Evolutionary conservation across 2,888 invertebrate species (phyloP).

Genomic region (Galeopsomyia nigrocyanea): DNA sequence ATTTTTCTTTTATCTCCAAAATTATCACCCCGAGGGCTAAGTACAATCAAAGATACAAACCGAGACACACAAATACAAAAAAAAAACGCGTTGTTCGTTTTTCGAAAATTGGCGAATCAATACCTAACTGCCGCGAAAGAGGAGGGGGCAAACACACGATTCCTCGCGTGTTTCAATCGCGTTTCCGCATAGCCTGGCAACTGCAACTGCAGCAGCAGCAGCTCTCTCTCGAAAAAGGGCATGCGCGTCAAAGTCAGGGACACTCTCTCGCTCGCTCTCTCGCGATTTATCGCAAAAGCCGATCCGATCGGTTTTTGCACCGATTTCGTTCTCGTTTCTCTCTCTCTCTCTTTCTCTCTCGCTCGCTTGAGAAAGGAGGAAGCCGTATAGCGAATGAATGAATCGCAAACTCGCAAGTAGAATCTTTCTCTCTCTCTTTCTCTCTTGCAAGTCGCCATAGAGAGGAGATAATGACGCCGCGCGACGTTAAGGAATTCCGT

Average conservation of each 20-base stretch:
- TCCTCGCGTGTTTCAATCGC: neutral
- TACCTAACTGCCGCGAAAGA: neutral
- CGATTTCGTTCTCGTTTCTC: conserved; percentile 30
- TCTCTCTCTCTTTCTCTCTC: neutral
- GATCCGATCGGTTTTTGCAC: conserved; percentile 37
- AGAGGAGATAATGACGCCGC: conserved; percentile 40
- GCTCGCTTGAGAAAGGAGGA: conserved; percentile 6
- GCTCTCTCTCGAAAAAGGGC: neutral
- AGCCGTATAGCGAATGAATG: conserved; percentile 37
- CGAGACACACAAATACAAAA: too few species aligned
- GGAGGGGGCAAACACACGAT: too few species aligned
- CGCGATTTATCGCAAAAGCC: conserved; percentile 32
- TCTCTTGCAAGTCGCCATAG: conserved; percentile 24
- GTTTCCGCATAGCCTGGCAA: conserved; percentile 20
- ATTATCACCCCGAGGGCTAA: too few species aligned
- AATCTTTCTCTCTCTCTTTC: too few species aligned
- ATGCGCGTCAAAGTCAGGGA: conserved; percentile 34
- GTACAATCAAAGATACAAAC: too few species aligned
- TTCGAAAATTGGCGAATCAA: conserved; percentile 26
- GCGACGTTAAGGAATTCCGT: neutral
- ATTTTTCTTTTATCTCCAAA: too few species aligned
- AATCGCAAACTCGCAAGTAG: conserved; percentile 16
- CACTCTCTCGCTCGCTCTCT: conserved; percentile 1
- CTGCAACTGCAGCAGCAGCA: neutral
- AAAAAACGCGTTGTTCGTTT: conserved; percentile 7